Conservation (phyloP, 2,797 vertebrate species). For the Malacoraja senta region DNA sequence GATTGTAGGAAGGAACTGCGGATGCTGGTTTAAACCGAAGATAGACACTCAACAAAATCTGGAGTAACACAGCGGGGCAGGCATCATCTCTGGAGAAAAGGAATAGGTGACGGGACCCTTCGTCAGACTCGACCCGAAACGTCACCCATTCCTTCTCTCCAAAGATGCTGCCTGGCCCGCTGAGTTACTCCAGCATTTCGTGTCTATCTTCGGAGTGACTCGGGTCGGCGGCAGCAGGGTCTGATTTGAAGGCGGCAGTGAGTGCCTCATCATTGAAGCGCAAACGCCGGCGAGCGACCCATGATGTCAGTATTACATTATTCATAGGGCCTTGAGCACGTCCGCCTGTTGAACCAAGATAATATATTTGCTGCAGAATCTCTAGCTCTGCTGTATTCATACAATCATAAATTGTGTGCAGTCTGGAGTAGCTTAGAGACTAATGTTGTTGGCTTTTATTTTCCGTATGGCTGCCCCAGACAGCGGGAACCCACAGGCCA, state of each 20-base stretch:
- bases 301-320: background rate
- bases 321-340: background rate
- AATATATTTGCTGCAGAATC: background rate
- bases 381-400: background rate
- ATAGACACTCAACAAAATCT: too few species aligned
- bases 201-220: too few species aligned
- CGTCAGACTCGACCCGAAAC: too few species aligned
- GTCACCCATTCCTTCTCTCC: too few species aligned
- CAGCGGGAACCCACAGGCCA: background rate
- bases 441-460: background rate
- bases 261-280: background rate
- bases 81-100: too few species aligned
- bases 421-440: background rate
- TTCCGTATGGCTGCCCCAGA: background rate
- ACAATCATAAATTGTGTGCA: background rate
- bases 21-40: too few species aligned
- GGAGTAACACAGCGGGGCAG: too few species aligned
- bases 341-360: background rate
- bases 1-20: too few species aligned
- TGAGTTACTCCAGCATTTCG: too few species aligned
- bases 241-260: background rate
- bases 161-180: too few species aligned
- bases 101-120: too few species aligned
- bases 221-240: background rate
- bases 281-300: background rate